These are phyloP conservation scores for Potamarius usumacintae DNA, from an alignment of 2,113 vertebrate genomes.

Conservation along the genomic window DNA sequence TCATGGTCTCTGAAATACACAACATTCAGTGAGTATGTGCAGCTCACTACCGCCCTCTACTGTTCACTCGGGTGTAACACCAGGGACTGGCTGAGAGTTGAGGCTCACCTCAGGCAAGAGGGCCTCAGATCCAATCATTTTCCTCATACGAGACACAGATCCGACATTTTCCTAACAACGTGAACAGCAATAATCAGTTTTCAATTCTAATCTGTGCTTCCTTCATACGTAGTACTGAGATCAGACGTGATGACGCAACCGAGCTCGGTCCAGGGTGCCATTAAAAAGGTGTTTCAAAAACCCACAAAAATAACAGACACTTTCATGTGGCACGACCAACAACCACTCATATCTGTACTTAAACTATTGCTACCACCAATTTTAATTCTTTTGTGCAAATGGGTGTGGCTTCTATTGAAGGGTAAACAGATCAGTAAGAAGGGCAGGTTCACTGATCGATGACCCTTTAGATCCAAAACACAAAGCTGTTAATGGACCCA, in stretches of 20 bases:
- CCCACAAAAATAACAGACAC: too few relatives aligned
- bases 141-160: background rate
- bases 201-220: background rate
- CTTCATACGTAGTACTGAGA: background rate
- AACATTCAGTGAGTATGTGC: background rate
- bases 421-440: background rate
- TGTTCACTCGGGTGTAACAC: background rate
- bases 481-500: background rate
- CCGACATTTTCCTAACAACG: background rate
- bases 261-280: background rate
- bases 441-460: background rate
- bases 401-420: background rate
- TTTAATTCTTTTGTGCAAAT: too few relatives aligned
- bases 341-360: background rate
- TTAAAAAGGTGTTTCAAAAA: background rate
- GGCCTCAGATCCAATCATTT: background rate
- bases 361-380: too few relatives aligned
- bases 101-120: background rate
- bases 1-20: background rate
- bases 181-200: background rate
- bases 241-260: background rate
- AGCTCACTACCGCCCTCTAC: slow-evolving; percentile 13
- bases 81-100: too few relatives aligned
- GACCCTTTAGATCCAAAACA: background rate
- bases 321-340: too few relatives aligned